These are phyloP conservation scores for Montipora foliosa DNA, from an alignment of 64 coral and sea anemone genomes.

Conservation along the genomic window DNA sequence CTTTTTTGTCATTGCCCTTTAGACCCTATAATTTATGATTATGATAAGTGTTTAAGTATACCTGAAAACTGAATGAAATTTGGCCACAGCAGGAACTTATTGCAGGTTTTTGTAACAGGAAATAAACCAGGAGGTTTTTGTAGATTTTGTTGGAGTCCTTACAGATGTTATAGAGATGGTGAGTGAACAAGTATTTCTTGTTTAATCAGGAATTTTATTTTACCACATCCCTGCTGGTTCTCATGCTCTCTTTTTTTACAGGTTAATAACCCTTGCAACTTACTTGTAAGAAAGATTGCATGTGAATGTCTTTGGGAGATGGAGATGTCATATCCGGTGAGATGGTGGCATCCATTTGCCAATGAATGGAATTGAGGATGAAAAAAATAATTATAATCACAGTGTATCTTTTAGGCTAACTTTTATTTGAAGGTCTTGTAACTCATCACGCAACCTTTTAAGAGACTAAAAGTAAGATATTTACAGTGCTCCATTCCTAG, in stretches of 20 bases:
- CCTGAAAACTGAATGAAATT: too few relatives aligned
- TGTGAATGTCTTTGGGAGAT: conserved; percentile 98
- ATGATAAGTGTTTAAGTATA: too few relatives aligned
- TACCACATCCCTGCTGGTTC: background rate
- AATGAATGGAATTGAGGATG: too few relatives aligned
- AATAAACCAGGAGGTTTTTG: conserved; percentile 78
- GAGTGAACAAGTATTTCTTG: background rate
- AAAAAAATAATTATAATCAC: too few relatives aligned
- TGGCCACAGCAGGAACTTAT: background rate
- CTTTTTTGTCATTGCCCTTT: background rate
- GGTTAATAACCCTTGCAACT: conserved; percentile 78
- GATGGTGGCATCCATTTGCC: background rate
- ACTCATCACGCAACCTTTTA: too few relatives aligned
- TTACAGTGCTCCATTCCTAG: too few relatives aligned
- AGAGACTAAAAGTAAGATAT: too few relatives aligned
- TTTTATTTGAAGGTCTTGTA: too few relatives aligned
- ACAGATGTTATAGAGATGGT: conserved; percentile 83
- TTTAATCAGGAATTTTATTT: background rate
- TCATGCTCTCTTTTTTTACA: conserved; percentile 13
- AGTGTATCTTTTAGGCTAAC: too few relatives aligned
- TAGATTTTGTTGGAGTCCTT: conserved; percentile 87
- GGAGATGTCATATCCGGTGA: conserved; percentile 95
- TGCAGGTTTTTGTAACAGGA: conserved; percentile 25
- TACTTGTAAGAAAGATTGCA: conserved; percentile 86
- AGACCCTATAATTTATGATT: too few relatives aligned